Evolutionary conservation across 2,888 invertebrate genomes (phyloP), one percentile per base, ranked within the genome.

Genomic region (Perithous albicinctus): DNA sequence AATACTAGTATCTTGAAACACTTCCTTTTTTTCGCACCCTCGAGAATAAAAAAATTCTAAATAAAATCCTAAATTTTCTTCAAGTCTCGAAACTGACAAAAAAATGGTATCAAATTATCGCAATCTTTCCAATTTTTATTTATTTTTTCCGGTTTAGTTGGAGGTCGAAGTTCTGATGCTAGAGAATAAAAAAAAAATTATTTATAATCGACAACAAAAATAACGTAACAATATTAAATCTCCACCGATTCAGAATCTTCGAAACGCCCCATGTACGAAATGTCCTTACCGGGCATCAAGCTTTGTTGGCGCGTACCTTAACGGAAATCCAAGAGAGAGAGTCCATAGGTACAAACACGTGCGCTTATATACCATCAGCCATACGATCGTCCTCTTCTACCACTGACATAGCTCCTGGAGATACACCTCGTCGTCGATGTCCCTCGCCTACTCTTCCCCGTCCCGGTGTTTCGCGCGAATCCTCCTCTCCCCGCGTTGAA

Each of bases 381-480:
- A n/a, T n/a, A 8, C 54, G 32, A 29, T 2, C 2, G 35, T 59
- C 32, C 15, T 32, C 15, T 32, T 15, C 15, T 59, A 8, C 32
- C 6, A 18, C 35, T 15, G 32, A 32, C 15, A 18, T 32, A 15
- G 32, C 59, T 15, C 32, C 54, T 29, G 32, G n/a, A n/a, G n/a
- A 7, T 1, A 23, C 10, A 51, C 51, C 4, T 23, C 20, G n/a
- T 23, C 23, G 51, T 20, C 8, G 8, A 20, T 48, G 18, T n/a
- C n/a, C 12, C 48, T 20, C 48, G 67, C 69, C 69, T n/a, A n/a
- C n/a, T 74, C 67, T 69, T 29, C 43, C n/a, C n/a, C 32, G 23
- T 63, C 32, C 72, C 15, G 29, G 63, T 23, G 10, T 51, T 67
- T 66, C 32, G 32, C 56, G 51, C 70, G 59, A 67, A 54, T 70